phyloP scores from a whole-genome alignment of 2,888 invertebrate species.

The Agrochola circellaris region DNA sequence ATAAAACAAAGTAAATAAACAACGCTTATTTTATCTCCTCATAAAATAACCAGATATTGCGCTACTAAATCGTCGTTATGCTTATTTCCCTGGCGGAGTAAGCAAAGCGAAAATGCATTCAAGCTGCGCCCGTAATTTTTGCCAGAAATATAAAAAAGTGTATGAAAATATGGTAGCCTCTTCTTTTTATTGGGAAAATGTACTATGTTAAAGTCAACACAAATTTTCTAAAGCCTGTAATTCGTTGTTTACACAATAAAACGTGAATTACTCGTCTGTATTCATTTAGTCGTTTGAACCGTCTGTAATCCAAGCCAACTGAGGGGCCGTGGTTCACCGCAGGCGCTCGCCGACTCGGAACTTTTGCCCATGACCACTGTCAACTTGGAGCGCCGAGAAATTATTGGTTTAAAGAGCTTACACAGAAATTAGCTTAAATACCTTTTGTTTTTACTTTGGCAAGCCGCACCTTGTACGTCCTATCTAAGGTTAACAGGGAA shows the following conservation, averaged over 20 bases:
- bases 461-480: conserved; percentile 48
- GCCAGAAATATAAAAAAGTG: conserved; percentile 46
- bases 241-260: conserved; percentile 58
- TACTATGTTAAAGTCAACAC: conserved; percentile 18
- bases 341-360: conserved; percentile 75
- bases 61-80: conserved; percentile 62
- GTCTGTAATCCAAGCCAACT: conserved; percentile 76
- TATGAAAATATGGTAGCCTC: conserved; percentile 38
- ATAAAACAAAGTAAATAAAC: conserved; percentile 47
- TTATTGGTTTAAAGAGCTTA: conserved; percentile 72
- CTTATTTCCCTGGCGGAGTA: conserved; percentile 64
- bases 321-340: conserved; percentile 77
- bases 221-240: conserved; percentile 32
- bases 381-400: conserved; percentile 71
- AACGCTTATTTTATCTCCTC: conserved; percentile 57
- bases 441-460: conserved; percentile 62
- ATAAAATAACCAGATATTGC: conserved; percentile 62
- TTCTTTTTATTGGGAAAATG: conserved; percentile 34
- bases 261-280: conserved; percentile 63
- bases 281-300: conserved; percentile 67
- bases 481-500: conserved; percentile 64
- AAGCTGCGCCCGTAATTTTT: conserved; percentile 52
- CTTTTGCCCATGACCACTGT: conserved; percentile 75
- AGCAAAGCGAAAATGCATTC: conserved; percentile 64
- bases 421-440: conserved; percentile 68